A percentile compares a stretch with the other conserved stretches of the same genome.
Evolutionary conservation across 2,888 invertebrate genomes (phyloP).

Genomic region (Toxonevra muliebris): DNA sequence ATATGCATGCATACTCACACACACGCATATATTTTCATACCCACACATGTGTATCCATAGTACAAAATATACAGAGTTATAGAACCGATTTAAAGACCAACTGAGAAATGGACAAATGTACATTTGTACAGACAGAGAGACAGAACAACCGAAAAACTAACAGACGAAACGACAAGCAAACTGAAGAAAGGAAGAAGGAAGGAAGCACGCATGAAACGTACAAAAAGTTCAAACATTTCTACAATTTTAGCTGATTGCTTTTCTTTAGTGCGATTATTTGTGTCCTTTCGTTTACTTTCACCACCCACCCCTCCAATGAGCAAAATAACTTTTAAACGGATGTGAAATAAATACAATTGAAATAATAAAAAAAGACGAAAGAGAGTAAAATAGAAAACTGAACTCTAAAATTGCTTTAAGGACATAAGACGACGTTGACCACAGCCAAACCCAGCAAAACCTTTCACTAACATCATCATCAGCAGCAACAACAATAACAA

Average conservation of each 20-base stretch:
- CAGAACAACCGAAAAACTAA: background rate
- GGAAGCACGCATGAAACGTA: background rate
- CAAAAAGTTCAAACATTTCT: too few relatives aligned
- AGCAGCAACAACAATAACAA: background rate
- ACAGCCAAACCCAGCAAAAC: too few relatives aligned
- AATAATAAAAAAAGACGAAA: background rate
- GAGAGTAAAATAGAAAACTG: background rate
- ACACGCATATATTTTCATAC: background rate
- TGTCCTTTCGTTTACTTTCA: background rate
- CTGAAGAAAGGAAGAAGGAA: background rate
- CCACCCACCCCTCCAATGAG: background rate
- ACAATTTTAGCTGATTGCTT: too few relatives aligned
- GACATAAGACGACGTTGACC: background rate
- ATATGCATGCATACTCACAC: background rate
- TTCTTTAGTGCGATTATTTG: background rate
- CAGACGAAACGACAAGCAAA: too few relatives aligned
- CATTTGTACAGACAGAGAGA: too few relatives aligned
- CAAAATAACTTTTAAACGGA: background rate
- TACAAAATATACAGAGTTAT: too few relatives aligned
- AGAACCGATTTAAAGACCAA: too few relatives aligned
- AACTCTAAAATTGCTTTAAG: background rate
- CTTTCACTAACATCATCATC: background rate
- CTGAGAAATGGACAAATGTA: too few relatives aligned
- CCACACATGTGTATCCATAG: background rate
- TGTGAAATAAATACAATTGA: background rate